These are phyloP conservation scores for Homarus americanus DNA, from an alignment of 1,140 invertebrate genomes.

Conservation along the genomic window DNA sequence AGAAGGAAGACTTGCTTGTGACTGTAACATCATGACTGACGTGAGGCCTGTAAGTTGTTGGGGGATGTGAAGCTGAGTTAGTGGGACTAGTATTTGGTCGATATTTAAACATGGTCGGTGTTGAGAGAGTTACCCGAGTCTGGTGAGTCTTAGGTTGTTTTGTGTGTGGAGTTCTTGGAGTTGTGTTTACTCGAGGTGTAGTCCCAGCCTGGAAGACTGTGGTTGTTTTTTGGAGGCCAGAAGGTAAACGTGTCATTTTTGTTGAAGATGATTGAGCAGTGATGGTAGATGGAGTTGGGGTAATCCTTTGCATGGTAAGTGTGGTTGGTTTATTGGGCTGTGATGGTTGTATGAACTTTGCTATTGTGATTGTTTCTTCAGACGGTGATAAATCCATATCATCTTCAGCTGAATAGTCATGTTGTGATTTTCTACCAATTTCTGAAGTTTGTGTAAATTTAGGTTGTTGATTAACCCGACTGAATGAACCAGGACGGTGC, in stretches of 20 bases:
- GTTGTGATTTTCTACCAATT: neutral
- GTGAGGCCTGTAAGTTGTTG: constrained; percentile 27
- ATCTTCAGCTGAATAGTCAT: neutral
- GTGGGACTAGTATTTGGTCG: neutral
- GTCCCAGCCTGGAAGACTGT: neutral
- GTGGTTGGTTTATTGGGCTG: neutral
- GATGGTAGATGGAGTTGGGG: neutral
- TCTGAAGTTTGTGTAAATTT: neutral
- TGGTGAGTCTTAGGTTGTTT: neutral
- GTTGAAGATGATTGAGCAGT: neutral
- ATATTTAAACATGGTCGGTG: neutral
- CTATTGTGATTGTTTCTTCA: neutral
- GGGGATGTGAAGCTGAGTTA: neutral
- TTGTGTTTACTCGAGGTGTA: too few relatives aligned
- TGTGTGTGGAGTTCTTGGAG: neutral
- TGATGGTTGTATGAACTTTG: neutral
- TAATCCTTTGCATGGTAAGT: neutral
- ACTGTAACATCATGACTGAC: neutral
- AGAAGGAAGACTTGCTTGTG: neutral
- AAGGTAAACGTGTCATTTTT: neutral
- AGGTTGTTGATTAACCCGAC: neutral
- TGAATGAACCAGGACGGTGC: neutral
- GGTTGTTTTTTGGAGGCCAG: neutral
- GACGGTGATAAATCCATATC: constrained; percentile 8
- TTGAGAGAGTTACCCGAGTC: neutral